phyloP scores from a whole-genome alignment of 1,140 invertebrate species.

The Drosophila leontia region DNA sequence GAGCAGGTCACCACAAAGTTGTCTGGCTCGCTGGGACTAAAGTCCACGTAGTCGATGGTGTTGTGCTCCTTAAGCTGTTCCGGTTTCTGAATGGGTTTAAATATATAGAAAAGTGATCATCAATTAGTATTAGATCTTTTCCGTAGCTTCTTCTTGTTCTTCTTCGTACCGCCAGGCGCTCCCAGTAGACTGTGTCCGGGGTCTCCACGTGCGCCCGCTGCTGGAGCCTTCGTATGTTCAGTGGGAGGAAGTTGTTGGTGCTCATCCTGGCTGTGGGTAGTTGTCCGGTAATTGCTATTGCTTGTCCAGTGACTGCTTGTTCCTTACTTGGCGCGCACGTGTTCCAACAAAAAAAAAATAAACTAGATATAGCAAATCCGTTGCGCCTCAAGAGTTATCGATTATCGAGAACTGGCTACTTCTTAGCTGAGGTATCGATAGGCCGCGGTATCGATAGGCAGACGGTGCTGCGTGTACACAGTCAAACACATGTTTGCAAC shows the following conservation, averaged over 20 bases:
- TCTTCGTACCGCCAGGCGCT: constrained; percentile 90
- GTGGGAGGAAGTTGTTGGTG: constrained; percentile 88
- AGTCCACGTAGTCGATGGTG: constrained; percentile 95
- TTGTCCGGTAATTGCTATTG: not conserved
- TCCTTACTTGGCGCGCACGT: constrained; percentile 38
- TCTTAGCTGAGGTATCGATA: not conserved
- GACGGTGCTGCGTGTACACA: not conserved
- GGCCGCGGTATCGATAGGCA: constrained; percentile 1
- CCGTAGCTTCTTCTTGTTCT: no score
- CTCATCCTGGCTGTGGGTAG: constrained; percentile 69
- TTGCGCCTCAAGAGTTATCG: not conserved
- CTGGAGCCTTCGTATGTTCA: constrained; percentile 90
- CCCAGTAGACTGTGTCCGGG: constrained; percentile 93
- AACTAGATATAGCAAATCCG: not conserved
- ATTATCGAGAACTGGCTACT: not conserved
- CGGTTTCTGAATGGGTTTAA: constrained; percentile 88
- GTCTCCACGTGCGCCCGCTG: constrained; percentile 89
- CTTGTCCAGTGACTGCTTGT: not conserved
- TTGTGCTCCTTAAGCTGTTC: constrained; percentile 96
- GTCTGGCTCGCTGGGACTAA: constrained; percentile 94
- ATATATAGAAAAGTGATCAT: constrained; percentile 6
- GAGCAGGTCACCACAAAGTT: constrained; percentile 96
- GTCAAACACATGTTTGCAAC: constrained; percentile 41
- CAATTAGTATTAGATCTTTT: not conserved
- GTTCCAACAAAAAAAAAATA: not conserved